phyloP scores from a whole-genome alignment of 2,113 vertebrate genomes.

The Aleadryas rufinucha region DNA sequence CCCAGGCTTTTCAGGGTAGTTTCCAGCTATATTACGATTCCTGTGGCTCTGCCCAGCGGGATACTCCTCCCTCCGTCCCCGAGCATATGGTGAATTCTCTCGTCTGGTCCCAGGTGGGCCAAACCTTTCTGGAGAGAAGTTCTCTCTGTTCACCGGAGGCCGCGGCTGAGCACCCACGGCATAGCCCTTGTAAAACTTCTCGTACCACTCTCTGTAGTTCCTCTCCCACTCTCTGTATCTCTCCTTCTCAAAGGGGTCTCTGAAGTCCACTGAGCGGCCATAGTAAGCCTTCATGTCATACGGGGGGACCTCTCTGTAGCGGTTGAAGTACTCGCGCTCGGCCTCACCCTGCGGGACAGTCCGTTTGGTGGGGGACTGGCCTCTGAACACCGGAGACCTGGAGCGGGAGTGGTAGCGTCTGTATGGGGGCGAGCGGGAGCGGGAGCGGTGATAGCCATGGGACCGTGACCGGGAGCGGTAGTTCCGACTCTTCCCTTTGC shows the following conservation, averaged over 20 bases:
- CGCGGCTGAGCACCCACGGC: conserved; percentile 75
- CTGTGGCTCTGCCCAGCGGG: conserved; percentile 71
- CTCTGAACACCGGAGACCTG: conserved; percentile 79
- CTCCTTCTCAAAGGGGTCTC: conserved; percentile 87
- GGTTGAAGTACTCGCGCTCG: conserved; percentile 78
- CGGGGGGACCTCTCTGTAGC: conserved; percentile 81
- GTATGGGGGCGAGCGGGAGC: conserved; percentile 86
- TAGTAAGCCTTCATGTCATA: conserved; percentile 87
- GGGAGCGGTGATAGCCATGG: conserved; percentile 85
- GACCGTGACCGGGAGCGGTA: conserved; percentile 85
- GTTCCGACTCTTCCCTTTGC: conserved; percentile 78
- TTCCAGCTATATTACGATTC: conserved; percentile 69
- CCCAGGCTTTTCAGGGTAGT: conserved; percentile 72
- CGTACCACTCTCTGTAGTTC: conserved; percentile 92
- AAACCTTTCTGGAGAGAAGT: conserved; percentile 78
- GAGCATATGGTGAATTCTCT: conserved; percentile 85
- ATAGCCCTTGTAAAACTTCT: conserved; percentile 89
- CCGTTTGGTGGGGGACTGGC: conserved; percentile 87
- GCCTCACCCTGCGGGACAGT: conserved; percentile 73
- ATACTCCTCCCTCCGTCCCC: conserved; percentile 74
- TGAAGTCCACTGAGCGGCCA: conserved; percentile 74
- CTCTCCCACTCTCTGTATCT: conserved; percentile 88
- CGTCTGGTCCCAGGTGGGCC: conserved; percentile 67
- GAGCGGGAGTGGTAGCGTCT: conserved; percentile 84
- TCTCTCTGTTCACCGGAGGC: conserved; percentile 73